Evolutionary conservation across 1,140 invertebrate species (phyloP).

Genomic region (Listronotus oregonensis): DNA sequence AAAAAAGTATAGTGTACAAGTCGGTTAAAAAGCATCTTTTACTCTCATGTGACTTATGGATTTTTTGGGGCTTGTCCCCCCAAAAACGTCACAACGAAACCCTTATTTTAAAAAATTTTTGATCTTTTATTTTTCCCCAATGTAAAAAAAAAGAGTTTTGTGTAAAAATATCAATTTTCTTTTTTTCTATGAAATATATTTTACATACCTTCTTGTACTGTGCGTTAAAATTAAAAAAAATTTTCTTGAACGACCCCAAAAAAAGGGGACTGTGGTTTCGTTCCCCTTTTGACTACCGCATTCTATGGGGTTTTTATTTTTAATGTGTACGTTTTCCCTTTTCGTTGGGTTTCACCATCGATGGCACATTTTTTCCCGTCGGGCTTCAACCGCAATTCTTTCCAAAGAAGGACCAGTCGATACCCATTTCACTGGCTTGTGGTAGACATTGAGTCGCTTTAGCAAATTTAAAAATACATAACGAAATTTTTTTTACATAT

Average conservation of each 20-base stretch:
- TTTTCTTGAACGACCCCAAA: slow-evolving; percentile 82
- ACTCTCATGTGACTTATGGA: no score
- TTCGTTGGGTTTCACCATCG: slow-evolving; percentile 67
- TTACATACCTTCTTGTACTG: slow-evolving; percentile 68
- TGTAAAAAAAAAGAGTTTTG: no score
- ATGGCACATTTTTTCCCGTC: slow-evolving; percentile 67
- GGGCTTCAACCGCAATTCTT: slow-evolving; percentile 72
- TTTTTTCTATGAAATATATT: no score
- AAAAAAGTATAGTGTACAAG: no score
- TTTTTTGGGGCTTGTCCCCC: no score
- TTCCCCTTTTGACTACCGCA: slow-evolving; percentile 77
- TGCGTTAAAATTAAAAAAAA: slow-evolving; percentile 78
- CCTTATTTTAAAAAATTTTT: no score
- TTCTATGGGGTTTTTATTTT: slow-evolving; percentile 73
- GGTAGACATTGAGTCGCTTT: slow-evolving; percentile 75
- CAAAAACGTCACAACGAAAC: no score
- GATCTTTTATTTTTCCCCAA: no score
- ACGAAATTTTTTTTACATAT: no score
- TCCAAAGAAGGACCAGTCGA: slow-evolving; percentile 76
- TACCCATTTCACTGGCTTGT: slow-evolving; percentile 76
- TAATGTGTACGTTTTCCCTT: slow-evolving; percentile 71
- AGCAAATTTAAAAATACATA: slow-evolving; percentile 66
- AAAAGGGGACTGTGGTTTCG: slow-evolving; percentile 73
- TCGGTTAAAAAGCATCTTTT: no score
- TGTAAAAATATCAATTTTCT: no score